phyloP scores from a whole-genome alignment of 1,140 invertebrate species.

The Ostrea edulis region DNA sequence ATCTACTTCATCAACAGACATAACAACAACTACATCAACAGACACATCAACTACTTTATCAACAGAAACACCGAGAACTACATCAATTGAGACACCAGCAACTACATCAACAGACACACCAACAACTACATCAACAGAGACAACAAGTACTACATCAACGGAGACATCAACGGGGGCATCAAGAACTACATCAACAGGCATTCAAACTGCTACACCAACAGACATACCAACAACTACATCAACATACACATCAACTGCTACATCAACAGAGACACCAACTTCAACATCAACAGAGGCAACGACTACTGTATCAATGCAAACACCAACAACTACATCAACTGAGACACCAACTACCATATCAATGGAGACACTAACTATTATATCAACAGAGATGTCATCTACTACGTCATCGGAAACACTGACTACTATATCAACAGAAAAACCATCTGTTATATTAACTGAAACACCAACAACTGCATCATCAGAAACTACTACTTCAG shows the following conservation, averaged over 20 bases:
- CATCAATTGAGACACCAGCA: neutral
- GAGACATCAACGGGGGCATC: neutral
- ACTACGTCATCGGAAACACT: neutral
- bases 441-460: too few relatives aligned
- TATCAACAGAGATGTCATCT: neutral
- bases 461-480: too few relatives aligned
- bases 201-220: too few relatives aligned
- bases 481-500: neutral
- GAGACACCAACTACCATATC: neutral
- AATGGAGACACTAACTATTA: neutral
- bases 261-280: too few relatives aligned
- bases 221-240: too few relatives aligned
- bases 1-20: neutral
- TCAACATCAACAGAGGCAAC: too few relatives aligned
- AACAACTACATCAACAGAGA: neutral
- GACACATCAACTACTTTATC: too few relatives aligned
- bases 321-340: neutral
- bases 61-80: neutral
- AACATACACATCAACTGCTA: too few relatives aligned
- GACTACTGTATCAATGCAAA: too few relatives aligned
- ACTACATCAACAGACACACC: neutral
- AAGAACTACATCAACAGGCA: too few relatives aligned
- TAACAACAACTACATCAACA: neutral
- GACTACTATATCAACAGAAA: neutral
- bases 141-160: neutral